Percentiles rank a stretch among this genome's conserved stretches.
These are phyloP conservation scores for Yponomeuta plumbellus DNA, from an alignment of 2,888 invertebrate genomes.

Conservation along the genomic window DNA sequence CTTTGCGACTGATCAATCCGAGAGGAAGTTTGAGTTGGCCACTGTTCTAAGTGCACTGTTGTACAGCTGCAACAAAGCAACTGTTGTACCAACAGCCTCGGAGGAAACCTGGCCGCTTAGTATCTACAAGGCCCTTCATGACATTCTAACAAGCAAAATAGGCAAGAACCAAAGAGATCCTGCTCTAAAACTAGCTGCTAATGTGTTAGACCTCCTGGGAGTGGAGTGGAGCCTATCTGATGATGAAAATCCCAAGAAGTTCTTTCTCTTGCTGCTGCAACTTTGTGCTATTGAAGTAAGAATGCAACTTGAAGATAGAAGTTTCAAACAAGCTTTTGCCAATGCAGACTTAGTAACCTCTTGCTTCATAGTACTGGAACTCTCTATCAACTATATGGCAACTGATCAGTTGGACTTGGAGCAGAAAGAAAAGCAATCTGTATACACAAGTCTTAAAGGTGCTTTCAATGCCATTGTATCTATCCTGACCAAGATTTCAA, in stretches of 20 bases:
- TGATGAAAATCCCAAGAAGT: constrained; percentile 87
- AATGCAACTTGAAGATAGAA: constrained; percentile 94
- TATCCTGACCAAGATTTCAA: constrained; percentile 82
- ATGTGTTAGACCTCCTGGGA: constrained; percentile 87
- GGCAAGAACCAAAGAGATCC: constrained; percentile 93
- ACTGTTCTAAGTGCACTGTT: constrained; percentile 85
- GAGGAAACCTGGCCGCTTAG: constrained; percentile 89
- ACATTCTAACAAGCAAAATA: constrained; percentile 91
- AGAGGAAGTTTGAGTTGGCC: constrained; percentile 92
- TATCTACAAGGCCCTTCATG: constrained; percentile 87
- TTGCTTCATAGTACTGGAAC: constrained; percentile 88
- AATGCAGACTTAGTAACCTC: constrained; percentile 88
- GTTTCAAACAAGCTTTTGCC: constrained; percentile 85
- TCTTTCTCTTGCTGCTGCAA: constrained; percentile 88
- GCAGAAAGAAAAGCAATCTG: constrained; percentile 92
- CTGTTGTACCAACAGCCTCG: constrained; percentile 78
- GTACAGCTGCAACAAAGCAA: constrained; percentile 82
- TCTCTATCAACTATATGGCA: constrained; percentile 86
- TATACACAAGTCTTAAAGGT: constrained; percentile 92
- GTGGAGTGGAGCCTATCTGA: constrained; percentile 90
- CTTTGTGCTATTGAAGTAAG: constrained; percentile 94
- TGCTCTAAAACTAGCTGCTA: constrained; percentile 88
- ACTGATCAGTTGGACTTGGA: constrained; percentile 89
- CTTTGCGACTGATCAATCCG: constrained; percentile 92
- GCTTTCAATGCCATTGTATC: constrained; percentile 89